A percentile compares a stretch with the other conserved stretches of the same genome.
phyloP scores from a whole-genome alignment of 2,888 invertebrate genomes.

The Atethmia centrago region DNA sequence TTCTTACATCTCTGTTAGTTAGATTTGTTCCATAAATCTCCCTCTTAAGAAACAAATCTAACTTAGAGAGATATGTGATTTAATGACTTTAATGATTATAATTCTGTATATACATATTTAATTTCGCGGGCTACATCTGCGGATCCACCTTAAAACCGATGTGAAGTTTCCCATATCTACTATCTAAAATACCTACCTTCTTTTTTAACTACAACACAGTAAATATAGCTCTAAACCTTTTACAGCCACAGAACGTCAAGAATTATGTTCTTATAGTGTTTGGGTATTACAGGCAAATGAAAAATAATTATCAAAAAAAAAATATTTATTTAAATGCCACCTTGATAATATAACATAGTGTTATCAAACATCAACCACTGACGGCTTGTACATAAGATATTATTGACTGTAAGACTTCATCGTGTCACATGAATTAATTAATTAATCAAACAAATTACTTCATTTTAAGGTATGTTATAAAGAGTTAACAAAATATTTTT shows the following conservation, averaged over 20 bases:
- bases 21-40: too few relatives aligned
- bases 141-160: too few relatives aligned
- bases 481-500: conserved; percentile 20
- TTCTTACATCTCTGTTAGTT: too few relatives aligned
- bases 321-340: conserved; percentile 38
- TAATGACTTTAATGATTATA: too few relatives aligned
- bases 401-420: conserved; percentile 47
- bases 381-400: conserved; percentile 15
- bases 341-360: conserved; percentile 5
- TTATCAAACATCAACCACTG: conserved; percentile 25
- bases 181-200: background rate
- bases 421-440: conserved; percentile 44
- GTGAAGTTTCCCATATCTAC: background rate
- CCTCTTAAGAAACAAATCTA: too few relatives aligned
- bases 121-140: too few relatives aligned
- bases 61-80: too few relatives aligned
- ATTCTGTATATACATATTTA: too few relatives aligned
- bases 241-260: background rate
- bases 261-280: background rate
- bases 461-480: conserved; percentile 31
- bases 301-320: conserved; percentile 8
- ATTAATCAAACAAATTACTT: conserved; percentile 45
- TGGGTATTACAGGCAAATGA: background rate
- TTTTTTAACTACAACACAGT: background rate
- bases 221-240: background rate